Evolutionary conservation across 2,113 vertebrate species (phyloP).

Genomic region (Acrocephalus kingi): DNA sequence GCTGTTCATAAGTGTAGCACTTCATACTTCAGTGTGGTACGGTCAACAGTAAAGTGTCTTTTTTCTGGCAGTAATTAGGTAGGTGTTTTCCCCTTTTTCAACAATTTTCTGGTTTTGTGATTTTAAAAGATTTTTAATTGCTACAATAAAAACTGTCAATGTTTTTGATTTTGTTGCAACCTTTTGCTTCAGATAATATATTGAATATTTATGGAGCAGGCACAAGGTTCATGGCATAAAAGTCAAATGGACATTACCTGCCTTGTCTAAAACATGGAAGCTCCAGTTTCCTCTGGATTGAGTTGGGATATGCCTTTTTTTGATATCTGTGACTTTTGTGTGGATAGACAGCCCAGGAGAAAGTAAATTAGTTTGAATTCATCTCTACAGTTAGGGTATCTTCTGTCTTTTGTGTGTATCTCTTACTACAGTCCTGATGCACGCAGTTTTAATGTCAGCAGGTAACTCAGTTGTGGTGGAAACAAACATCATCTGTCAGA

Average conservation of each 20-base stretch:
- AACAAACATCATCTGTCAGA: not conserved
- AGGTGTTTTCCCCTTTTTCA: not conserved
- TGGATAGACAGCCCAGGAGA: not conserved
- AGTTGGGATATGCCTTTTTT: not conserved
- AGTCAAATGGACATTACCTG: not conserved
- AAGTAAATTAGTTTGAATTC: not conserved
- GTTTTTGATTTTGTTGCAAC: not conserved
- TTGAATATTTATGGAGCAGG: not conserved
- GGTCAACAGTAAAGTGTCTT: not conserved
- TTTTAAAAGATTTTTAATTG: not conserved
- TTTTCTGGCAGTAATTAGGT: not conserved
- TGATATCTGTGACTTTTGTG: fast-evolving
- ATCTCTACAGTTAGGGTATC: not conserved
- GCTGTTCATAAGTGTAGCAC: not conserved
- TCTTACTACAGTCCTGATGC: not conserved
- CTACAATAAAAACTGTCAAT: not conserved
- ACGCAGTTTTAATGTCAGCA: not conserved
- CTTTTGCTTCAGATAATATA: not conserved
- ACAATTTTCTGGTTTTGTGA: not conserved
- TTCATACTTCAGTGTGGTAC: not conserved
- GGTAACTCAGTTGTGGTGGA: not conserved
- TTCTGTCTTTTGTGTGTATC: not conserved
- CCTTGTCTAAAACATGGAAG: not conserved
- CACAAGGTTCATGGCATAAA: fast-evolving
- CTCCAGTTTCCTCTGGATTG: not conserved